Base-by-base conservation (phyloP, 2,113 vertebrate genomes). In the Mobula hypostoma region DNA sequence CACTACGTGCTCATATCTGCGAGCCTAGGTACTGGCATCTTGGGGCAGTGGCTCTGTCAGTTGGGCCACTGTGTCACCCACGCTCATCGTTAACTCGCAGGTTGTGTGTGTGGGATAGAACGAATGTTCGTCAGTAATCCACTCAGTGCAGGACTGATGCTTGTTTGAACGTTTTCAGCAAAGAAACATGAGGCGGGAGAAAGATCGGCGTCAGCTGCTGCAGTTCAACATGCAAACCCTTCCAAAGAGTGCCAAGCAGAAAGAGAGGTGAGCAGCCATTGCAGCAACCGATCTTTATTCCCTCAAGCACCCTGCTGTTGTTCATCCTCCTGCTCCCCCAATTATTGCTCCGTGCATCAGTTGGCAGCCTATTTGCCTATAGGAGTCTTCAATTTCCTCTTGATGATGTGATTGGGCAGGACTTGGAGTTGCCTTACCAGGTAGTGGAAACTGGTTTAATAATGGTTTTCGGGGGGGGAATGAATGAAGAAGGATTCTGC, bases 221-320 rank as follows among this genome's bases (percentile, higher is more conserved):
- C 98, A 99, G 94, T 99, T 99, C 96, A 99, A 99, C 96, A 97
- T 99, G 97, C 99, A 99, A 96, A 99, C 98, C 0, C 97, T 99
- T 78, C 98, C 99, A 0, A 99, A 99, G 97, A 99, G 99, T 0
- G 99, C 99, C 95, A 99, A 99, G 96, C 99, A 99, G 95, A 99
- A 99, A 94, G 99, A 99, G 96, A 98, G 98, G 98, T 98, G 95
- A 97, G 97, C 3, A 7, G 1, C 48, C 7, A 17, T 24, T 66
- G 24, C 24, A 11, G 8, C 24, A 0, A 8, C 7, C 27, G 56
- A n/a, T 19, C 19, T 48, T 58, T 7, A 27, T 11, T 29, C 9
- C 36, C 90, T 92, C 14, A 9, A 0, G 12, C n/a, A n/a, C 29
- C 63, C 8, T 8, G 12, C 63, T 68, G 6, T 15, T 61, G 48